A percentile compares a stretch with the other conserved stretches of the same genome.
Conservation (phyloP, 64 coral and sea anemone species). For the Pocillopora damicornis region DNA sequence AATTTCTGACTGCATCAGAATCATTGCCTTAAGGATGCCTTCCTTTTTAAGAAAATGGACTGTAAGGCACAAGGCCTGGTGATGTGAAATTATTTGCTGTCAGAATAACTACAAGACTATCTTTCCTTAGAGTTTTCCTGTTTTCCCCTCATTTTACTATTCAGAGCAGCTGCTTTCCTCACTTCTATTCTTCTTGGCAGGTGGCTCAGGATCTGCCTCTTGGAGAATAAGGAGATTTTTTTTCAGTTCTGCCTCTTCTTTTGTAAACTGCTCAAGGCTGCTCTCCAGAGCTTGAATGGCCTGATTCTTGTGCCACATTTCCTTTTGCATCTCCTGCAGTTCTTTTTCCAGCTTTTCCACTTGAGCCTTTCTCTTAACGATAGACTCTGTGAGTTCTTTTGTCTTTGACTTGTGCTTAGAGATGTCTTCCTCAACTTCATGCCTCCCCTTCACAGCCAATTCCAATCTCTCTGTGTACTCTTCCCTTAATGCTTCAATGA, state of each 20-base stretch:
- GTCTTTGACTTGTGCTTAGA: conserved; percentile 3
- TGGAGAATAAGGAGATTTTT: conserved; percentile 1
- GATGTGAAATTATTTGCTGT: not conserved
- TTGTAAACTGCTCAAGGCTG: conserved; percentile 18
- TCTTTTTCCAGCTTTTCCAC: conserved; percentile 4
- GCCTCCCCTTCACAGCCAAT: conserved; percentile 15
- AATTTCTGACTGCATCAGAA: too few relatives aligned
- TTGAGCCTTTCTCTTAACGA: not conserved
- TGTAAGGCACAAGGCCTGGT: not conserved
- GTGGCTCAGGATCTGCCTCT: conserved; percentile 6
- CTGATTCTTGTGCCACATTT: conserved; percentile 19
- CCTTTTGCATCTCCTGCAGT: conserved; percentile 10
- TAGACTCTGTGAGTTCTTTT: not conserved
- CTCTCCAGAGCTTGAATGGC: conserved; percentile 20
- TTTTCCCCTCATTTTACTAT: not conserved
- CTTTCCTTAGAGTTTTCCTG: not conserved
- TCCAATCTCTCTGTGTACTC: conserved; percentile 16
- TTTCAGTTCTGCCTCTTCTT: conserved; percentile 12
- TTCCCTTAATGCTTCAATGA: conserved; percentile 13
- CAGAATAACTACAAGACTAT: not conserved
- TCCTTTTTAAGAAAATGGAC: too few relatives aligned
- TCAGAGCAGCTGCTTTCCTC: not conserved
- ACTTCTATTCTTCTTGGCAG: conserved; percentile 4
- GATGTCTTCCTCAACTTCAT: conserved; percentile 21
- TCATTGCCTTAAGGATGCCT: too few relatives aligned